Evolutionary conservation across 2,888 invertebrate species (phyloP).

Genomic region (Diaperis boleti): DNA sequence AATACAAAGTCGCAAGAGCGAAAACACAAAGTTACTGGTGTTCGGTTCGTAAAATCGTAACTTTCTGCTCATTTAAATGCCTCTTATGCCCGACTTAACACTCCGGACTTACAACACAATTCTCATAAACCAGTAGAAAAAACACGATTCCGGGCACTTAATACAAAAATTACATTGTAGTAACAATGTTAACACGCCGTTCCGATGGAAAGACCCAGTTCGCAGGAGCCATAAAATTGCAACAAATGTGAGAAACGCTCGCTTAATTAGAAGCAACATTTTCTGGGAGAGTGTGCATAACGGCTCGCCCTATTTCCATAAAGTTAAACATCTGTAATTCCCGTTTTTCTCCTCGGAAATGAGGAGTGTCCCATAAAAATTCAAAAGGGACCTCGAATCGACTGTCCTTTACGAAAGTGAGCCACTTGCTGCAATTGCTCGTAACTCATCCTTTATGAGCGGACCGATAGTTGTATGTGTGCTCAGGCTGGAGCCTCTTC

Average conservation of each 20-base stretch:
- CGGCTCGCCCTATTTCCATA: background rate
- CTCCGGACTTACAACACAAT: no score
- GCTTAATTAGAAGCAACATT: background rate
- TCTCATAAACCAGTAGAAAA: no score
- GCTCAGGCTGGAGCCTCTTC: constrained; percentile 23
- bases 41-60: no score
- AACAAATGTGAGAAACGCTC: background rate
- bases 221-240: background rate
- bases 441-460: constrained; percentile 51
- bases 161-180: no score
- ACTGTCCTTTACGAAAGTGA: constrained; percentile 18
- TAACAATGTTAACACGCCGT: background rate
- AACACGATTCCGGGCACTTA: no score
- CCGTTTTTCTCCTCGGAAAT: background rate
- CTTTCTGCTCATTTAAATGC: no score
- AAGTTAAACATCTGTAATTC: background rate
- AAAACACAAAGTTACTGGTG: no score
- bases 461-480: constrained; percentile 41
- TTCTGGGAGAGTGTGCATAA: background rate
- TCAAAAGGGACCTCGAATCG: constrained; percentile 20
- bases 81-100: no score
- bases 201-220: background rate
- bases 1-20: no score
- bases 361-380: constrained; percentile 8
- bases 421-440: constrained; percentile 48